Conservation (phyloP, 2,113 vertebrate genomes). For the Hyla sarda region DNA sequence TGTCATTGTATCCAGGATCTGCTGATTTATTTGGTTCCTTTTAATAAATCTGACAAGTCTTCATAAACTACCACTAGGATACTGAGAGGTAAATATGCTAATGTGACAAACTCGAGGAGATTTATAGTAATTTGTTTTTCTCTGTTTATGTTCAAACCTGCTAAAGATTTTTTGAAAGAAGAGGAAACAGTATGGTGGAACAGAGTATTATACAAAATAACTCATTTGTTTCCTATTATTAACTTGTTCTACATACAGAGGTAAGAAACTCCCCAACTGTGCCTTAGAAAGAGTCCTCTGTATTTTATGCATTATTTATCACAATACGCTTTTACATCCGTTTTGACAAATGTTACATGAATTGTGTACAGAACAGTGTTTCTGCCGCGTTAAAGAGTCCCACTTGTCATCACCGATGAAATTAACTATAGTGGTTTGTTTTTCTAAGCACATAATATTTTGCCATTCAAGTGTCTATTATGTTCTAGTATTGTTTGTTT, state of each 20-base stretch:
- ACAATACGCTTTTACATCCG: slow-evolving; percentile 5
- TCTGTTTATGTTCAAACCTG: neutral
- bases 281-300: neutral
- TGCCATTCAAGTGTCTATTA: neutral
- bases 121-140: neutral
- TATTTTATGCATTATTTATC: slow-evolving; percentile 18
- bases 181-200: neutral
- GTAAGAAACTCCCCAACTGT: neutral
- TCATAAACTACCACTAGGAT: neutral
- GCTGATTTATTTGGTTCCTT: neutral
- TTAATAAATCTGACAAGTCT: neutral
- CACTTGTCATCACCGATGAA: neutral
- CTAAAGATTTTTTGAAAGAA: neutral
- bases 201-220: neutral
- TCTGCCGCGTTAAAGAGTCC: neutral
- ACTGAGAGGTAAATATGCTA: neutral
- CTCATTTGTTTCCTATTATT: slow-evolving; percentile 19
- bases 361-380: neutral
- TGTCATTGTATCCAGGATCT: neutral
- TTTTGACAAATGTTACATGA: slow-evolving; percentile 21
- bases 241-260: neutral
- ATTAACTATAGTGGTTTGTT: neutral
- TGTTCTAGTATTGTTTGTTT: neutral
- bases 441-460: neutral
- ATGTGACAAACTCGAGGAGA: neutral